Conservation (phyloP, 1,140 invertebrate species). For the Drosophila santomea region DNA sequence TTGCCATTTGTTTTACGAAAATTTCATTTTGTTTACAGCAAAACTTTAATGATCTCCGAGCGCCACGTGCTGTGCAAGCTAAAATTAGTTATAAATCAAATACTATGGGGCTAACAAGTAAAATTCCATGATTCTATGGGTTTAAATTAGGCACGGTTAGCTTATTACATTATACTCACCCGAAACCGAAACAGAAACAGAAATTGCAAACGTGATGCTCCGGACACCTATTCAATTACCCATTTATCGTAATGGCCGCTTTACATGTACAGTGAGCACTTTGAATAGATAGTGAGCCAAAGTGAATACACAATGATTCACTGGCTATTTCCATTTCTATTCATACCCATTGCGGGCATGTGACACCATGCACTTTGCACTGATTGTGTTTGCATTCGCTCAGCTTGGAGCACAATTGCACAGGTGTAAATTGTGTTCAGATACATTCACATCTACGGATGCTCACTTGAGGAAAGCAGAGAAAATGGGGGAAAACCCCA, state of each 20-base stretch:
- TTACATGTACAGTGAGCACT: constrained; percentile 20
- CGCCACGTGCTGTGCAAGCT: constrained; percentile 31
- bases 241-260: constrained; percentile 35
- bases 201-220: constrained; percentile 42
- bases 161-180: constrained; percentile 17
- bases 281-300: constrained; percentile 27
- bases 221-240: constrained; percentile 47
- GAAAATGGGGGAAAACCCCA: neutral
- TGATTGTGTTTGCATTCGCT: constrained; percentile 59
- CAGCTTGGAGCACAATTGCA: constrained; percentile 7
- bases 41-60: constrained; percentile 14
- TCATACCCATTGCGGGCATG: constrained; percentile 44
- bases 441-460: neutral
- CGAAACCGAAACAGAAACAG: constrained; percentile 26
- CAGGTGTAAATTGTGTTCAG: constrained; percentile 6
- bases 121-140: constrained; percentile 8
- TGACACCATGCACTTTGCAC: constrained; percentile 72
- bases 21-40: constrained; percentile 4
- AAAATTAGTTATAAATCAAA: constrained; percentile 37
- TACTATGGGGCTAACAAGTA: constrained; percentile 21
- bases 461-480: neutral
- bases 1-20: neutral
- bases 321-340: constrained; percentile 41
- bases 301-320: constrained; percentile 63
- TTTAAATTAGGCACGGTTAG: constrained; percentile 10